Evolutionary conservation across 2,888 invertebrate species (phyloP).

Genomic region (Julus scanicus): DNA sequence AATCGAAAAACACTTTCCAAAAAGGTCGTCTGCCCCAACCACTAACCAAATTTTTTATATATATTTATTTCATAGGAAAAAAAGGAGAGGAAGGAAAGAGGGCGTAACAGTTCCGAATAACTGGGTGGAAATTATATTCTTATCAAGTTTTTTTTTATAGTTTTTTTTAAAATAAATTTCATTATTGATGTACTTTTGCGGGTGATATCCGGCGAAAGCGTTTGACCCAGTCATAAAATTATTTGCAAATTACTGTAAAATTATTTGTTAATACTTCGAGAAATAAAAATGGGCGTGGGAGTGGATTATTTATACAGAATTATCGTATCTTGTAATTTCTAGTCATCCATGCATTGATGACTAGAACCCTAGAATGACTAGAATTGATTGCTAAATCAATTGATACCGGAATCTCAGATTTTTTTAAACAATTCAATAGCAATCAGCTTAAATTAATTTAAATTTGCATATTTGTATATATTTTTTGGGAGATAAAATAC

Average conservation of each 20-base stretch:
- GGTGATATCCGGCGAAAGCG: background rate
- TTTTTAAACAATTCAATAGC: too few relatives aligned
- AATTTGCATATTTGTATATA: too few relatives aligned
- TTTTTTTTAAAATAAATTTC: background rate
- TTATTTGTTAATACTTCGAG: too few relatives aligned
- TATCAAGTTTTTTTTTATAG: background rate
- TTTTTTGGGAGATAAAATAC: too few relatives aligned
- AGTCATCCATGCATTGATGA: too few relatives aligned
- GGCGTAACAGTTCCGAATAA: slow-evolving; percentile 44
- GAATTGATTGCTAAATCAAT: too few relatives aligned
- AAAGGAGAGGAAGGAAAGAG: slow-evolving; percentile 16
- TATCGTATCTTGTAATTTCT: too few relatives aligned
- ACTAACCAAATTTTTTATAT: background rate
- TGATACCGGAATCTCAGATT: too few relatives aligned
- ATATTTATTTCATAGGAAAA: background rate
- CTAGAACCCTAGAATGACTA: too few relatives aligned
- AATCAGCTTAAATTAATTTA: too few relatives aligned
- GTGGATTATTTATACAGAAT: background rate
- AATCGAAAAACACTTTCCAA: slow-evolving; percentile 40
- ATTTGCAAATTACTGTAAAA: too few relatives aligned
- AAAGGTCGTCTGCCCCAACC: slow-evolving; percentile 51
- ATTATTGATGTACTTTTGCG: background rate
- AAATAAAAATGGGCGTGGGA: background rate
- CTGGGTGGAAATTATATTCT: background rate
- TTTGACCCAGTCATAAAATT: background rate